These are phyloP conservation scores for Thymelicus acteon DNA, from an alignment of 2,888 invertebrate genomes.

Conservation along the genomic window DNA sequence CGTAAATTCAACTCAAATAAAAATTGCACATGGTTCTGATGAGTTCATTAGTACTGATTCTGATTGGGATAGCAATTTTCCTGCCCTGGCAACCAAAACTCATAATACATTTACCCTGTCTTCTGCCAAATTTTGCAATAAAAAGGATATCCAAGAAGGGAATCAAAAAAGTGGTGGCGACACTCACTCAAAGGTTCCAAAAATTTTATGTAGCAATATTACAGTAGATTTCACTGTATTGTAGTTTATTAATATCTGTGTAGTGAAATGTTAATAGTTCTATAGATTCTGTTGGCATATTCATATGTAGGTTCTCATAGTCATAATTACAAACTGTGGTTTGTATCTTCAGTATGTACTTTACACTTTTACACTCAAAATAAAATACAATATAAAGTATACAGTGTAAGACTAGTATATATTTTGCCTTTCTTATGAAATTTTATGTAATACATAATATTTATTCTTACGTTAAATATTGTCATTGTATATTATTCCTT, in stretches of 20 bases:
- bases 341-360: too few relatives aligned
- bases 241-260: conserved; percentile 1
- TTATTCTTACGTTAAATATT: not conserved
- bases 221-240: not conserved
- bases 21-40: conserved; percentile 64
- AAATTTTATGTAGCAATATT: conserved; percentile 25
- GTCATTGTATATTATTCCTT: not conserved
- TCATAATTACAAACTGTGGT: too few relatives aligned
- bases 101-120: conserved; percentile 77
- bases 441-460: not conserved
- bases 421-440: too few relatives aligned
- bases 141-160: conserved; percentile 65
- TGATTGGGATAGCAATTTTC: conserved; percentile 78
- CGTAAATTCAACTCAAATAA: conserved; percentile 55
- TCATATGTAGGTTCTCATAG: too few relatives aligned
- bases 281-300: too few relatives aligned
- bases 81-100: conserved; percentile 72
- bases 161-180: conserved; percentile 77
- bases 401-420: too few relatives aligned
- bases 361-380: too few relatives aligned
- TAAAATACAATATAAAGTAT: too few relatives aligned
- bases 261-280: not conserved
- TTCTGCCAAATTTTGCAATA: conserved; percentile 68
- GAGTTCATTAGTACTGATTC: conserved; percentile 73
- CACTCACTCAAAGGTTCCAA: conserved; percentile 65